Evolutionary conservation across 2,888 invertebrate genomes (phyloP).

Genomic region (Drosophila parthenogenetica): DNA sequence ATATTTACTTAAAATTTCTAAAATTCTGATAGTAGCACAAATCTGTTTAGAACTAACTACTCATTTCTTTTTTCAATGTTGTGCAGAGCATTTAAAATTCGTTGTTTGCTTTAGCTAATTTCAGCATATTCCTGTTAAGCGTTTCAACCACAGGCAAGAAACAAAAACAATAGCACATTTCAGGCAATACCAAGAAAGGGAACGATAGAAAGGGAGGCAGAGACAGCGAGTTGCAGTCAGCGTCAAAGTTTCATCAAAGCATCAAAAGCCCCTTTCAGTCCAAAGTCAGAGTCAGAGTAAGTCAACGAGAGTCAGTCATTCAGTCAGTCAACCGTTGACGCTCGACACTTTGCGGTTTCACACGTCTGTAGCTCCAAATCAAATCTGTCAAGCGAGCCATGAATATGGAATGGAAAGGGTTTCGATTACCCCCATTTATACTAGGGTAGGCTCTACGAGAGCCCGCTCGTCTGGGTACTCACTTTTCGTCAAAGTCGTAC

Average conservation of each 20-base stretch:
- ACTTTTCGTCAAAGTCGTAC: slow-evolving; percentile 94
- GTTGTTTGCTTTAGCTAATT: slow-evolving; percentile 9
- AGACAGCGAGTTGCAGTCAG: slow-evolving; percentile 26
- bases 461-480: slow-evolving; percentile 83
- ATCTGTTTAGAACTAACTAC: no score
- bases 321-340: slow-evolving; percentile 56
- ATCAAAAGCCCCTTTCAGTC: slow-evolving; percentile 11
- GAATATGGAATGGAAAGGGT: slow-evolving; percentile 15
- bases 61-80: not conserved
- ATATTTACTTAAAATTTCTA: no score
- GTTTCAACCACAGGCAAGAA: slow-evolving; percentile 66
- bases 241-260: slow-evolving; percentile 57
- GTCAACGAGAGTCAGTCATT: slow-evolving; percentile 34
- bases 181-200: slow-evolving; percentile 20
- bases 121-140: slow-evolving; percentile 46
- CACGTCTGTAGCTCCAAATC: slow-evolving; percentile 69
- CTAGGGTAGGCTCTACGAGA: not conserved
- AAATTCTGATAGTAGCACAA: no score
- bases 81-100: slow-evolving; percentile 29
- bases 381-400: slow-evolving; percentile 17
- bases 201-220: not conserved
- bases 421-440: slow-evolving; percentile 51
- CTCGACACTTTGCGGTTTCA: slow-evolving; percentile 75
- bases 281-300: slow-evolving; percentile 13
- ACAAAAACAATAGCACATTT: slow-evolving; percentile 53